Evolutionary conservation across 1,140 invertebrate genomes (phyloP), one percentile per base, ranked within the genome.

Genomic region (Tetragnatha versicolor): DNA sequence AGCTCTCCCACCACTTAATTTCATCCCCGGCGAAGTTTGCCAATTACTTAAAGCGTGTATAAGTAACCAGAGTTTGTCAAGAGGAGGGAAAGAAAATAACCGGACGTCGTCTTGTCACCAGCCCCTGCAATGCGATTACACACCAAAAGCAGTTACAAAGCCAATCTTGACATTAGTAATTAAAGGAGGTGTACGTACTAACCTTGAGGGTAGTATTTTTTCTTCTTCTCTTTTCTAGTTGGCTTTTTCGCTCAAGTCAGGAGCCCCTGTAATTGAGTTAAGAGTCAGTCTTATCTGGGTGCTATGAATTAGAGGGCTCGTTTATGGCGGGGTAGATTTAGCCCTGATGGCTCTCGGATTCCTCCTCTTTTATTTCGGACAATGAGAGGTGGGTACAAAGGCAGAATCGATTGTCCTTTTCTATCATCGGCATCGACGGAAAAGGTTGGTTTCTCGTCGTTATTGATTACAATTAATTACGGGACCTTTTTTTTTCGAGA

Each of bases 51-150:
- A n/a, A n/a, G n/a, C n/a, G n/a, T n/a, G n/a, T n/a, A n/a, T n/a
- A n/a, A n/a, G n/a, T n/a, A n/a, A n/a, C n/a, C n/a, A n/a, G n/a
- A n/a, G n/a, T n/a, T n/a, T n/a, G 42, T n/a, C 10, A 12, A 49
- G 6, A 68, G 10, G 22, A 17, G 27, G 9, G 12, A 60, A 60
- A 60, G 4, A 7, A 33, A 31, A 10, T 20, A 20, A 2, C 27
- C 5, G 17, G 31, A 68, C 29, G 20, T 68, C 51, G 20, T 33
- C 17, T 14, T 68, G 42, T 68, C 42, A 49, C 65, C 31, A 51
- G n/a, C 31, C 25, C 31, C 33, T 68, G 61, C 61, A 65, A 65
- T 65, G 37, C 17, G 61, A 65, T 65, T 42, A 65, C 61, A 14
- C 20, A n/a, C 27, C 9, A 14, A 27, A n/a, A n/a, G n/a, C 42